A percentile compares a stretch with the other conserved stretches of the same genome.
Conservation (phyloP, 2,113 vertebrate species). For the Spizaetus ornatus region DNA sequence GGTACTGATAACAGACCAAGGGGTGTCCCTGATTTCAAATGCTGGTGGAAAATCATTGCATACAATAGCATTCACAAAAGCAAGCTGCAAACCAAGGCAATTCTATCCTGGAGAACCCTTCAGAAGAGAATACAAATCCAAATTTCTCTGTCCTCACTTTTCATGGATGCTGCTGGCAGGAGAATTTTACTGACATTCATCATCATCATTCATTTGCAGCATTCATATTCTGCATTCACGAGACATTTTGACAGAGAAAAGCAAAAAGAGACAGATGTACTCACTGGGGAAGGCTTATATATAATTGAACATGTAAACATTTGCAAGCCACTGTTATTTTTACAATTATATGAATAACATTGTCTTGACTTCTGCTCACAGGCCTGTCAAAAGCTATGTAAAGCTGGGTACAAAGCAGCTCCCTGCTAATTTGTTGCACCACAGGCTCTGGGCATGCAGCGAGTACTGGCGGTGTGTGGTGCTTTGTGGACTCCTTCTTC, state of each 20-base stretch:
- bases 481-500: background rate
- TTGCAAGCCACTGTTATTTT: slow-evolving; percentile 19
- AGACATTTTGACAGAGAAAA: slow-evolving; percentile 12
- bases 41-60: background rate
- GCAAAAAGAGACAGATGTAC: background rate
- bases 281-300: slow-evolving; percentile 14
- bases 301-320: slow-evolving; percentile 27
- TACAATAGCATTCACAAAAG: background rate
- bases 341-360: background rate
- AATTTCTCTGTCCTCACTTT: background rate
- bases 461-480: background rate
- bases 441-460: background rate
- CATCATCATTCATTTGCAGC: background rate
- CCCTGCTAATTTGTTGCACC: background rate
- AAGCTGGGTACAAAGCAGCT: background rate
- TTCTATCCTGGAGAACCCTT: background rate
- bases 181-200: background rate
- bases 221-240: background rate
- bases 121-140: background rate
- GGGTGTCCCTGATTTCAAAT: background rate
- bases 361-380: background rate
- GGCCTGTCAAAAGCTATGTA: background rate
- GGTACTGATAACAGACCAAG: background rate
- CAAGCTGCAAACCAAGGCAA: background rate
- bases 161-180: background rate